phyloP scores from a whole-genome alignment of 2,113 vertebrate genomes.

The Uria lomvia region DNA sequence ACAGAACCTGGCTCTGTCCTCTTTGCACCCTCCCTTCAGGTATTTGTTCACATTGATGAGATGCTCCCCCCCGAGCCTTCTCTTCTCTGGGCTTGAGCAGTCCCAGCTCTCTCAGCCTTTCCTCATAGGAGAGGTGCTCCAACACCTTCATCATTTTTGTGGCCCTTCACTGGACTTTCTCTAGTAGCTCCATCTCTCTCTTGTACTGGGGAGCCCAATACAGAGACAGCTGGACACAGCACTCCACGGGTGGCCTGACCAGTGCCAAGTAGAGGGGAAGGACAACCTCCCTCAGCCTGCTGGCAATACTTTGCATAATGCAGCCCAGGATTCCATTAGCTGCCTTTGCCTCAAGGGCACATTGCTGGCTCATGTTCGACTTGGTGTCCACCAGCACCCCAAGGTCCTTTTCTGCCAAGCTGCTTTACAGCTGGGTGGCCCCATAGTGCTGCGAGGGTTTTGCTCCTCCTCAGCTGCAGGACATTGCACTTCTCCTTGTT shows the following conservation, averaged over 20 bases:
- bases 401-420: neutral
- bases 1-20: neutral
- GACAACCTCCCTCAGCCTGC: neutral
- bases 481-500: neutral
- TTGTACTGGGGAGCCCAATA: neutral
- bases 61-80: neutral
- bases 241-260: neutral
- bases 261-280: neutral
- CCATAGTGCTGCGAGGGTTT: neutral
- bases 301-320: neutral
- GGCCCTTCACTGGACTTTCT: neutral
- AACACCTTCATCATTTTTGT: neutral
- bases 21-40: neutral
- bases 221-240: neutral
- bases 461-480: neutral
- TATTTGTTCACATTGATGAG: neutral
- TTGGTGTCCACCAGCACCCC: neutral
- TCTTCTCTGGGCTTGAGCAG: neutral
- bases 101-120: neutral
- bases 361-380: neutral
- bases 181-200: neutral
- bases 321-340: neutral
- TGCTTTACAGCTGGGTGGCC: neutral
- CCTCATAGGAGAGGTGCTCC: neutral
- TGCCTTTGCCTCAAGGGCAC: neutral